phyloP scores from a whole-genome alignment of 2,888 invertebrate genomes.

The Zelleria hepariella region DNA sequence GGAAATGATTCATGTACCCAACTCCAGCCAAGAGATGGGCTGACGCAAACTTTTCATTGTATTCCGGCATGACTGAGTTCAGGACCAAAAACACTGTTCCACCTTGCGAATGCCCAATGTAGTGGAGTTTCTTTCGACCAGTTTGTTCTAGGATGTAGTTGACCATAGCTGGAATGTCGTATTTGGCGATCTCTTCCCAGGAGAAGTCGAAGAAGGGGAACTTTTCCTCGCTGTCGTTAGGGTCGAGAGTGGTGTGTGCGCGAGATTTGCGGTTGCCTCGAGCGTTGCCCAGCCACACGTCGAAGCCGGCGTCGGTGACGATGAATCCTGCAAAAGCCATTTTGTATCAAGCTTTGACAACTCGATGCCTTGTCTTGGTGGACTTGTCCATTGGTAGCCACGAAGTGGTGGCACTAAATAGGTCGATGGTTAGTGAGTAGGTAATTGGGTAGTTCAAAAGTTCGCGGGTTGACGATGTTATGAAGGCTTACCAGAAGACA shows the following conservation, averaged over 20 bases:
- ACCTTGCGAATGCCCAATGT: slow-evolving; percentile 59
- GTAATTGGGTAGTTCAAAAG: no score
- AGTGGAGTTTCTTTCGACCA: slow-evolving; percentile 35
- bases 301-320: slow-evolving; percentile 77
- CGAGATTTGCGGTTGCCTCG: slow-evolving; percentile 82
- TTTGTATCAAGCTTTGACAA: background rate
- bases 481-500: no score
- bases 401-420: no score
- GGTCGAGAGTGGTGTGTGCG: slow-evolving; percentile 57
- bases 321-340: slow-evolving; percentile 68
- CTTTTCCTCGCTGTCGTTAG: slow-evolving; percentile 27
- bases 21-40: slow-evolving; percentile 47
- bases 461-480: no score
- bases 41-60: slow-evolving; percentile 40
- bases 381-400: no score
- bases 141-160: slow-evolving; percentile 40
- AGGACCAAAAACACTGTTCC: slow-evolving; percentile 44
- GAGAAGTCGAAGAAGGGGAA: slow-evolving; percentile 44
- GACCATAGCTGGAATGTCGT: slow-evolving; percentile 47
- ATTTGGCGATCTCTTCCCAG: slow-evolving; percentile 47
- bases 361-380: no score
- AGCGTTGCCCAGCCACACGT: slow-evolving; percentile 87
- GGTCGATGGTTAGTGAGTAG: no score
- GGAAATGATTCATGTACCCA: slow-evolving; percentile 39
- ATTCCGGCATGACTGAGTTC: slow-evolving; percentile 36